Evolutionary conservation across 2,797 vertebrate genomes (phyloP).

Genomic region (Thamnophis elegans): DNA sequence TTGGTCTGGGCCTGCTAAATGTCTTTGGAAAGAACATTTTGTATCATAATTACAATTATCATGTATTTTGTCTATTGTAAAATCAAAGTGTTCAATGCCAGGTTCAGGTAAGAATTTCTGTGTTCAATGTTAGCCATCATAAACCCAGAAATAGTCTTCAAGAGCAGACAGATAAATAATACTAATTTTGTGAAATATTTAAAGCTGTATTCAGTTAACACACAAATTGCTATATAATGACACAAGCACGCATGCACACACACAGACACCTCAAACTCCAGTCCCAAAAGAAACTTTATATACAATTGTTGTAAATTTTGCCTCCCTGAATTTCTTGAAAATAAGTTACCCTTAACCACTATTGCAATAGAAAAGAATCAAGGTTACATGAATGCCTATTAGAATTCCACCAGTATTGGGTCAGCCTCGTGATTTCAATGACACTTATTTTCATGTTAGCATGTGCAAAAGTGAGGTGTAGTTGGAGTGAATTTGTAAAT

Average conservation of each 20-base stretch:
- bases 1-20: neutral
- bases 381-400: neutral
- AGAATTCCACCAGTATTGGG: neutral
- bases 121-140: constrained; percentile 30
- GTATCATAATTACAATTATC: constrained; percentile 24
- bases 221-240: neutral
- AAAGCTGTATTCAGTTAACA: neutral
- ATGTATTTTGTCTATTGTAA: constrained; percentile 61
- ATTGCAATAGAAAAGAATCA: neutral
- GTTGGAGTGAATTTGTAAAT: neutral
- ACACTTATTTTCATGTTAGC: neutral
- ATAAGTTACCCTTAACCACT: neutral
- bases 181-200: neutral
- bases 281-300: neutral
- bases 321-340: neutral
- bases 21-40: neutral
- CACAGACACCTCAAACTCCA: neutral
- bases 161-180: no score
- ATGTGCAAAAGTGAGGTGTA: neutral
- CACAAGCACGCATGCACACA: neutral
- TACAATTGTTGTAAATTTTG: neutral
- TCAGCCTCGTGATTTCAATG: neutral
- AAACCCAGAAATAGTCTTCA: neutral
- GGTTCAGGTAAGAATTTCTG: constrained; percentile 67
- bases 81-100: constrained; percentile 55